Conservation (phyloP, 1,140 invertebrate species). For the Heliconius hermathena region DNA sequence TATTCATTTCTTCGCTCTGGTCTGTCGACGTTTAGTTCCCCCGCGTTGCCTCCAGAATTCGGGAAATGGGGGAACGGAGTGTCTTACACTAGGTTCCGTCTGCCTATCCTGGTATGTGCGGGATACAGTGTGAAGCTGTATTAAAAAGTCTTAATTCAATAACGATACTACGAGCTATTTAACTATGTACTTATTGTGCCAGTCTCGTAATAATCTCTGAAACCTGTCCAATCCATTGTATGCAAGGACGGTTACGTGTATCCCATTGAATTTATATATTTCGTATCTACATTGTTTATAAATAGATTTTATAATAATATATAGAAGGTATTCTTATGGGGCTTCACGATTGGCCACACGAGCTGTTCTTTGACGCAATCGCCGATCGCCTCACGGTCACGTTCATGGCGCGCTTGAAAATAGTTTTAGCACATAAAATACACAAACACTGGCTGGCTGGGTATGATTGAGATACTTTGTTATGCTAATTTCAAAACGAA, state of each 20-base stretch:
- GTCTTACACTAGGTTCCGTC: too few species aligned
- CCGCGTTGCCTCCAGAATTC: too few species aligned
- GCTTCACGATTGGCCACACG: slow-evolving; percentile 53
- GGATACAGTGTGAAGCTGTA: too few species aligned
- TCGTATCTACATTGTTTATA: slow-evolving; percentile 28
- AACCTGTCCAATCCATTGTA: slow-evolving; percentile 26
- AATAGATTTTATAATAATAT: slow-evolving; percentile 43
- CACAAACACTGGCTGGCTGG: slow-evolving; percentile 6
- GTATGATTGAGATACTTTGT: slow-evolving; percentile 35
- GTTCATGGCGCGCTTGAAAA: slow-evolving; percentile 58
- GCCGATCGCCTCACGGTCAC: slow-evolving; percentile 61
- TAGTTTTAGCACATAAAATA: slow-evolving; percentile 39
- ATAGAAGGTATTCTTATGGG: slow-evolving; percentile 46
- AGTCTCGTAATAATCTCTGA: slow-evolving; percentile 25
- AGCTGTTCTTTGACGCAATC: slow-evolving; percentile 40
- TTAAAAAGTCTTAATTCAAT: background rate
- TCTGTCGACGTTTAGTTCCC: too few species aligned
- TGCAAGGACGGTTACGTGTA: slow-evolving; percentile 21
- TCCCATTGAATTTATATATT: slow-evolving; percentile 21
- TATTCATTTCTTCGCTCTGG: too few species aligned
- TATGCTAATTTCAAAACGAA: slow-evolving; percentile 19
- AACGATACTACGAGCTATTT: background rate
- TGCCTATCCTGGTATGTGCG: too few species aligned
- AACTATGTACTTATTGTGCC: background rate
- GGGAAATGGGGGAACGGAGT: too few species aligned